Evolutionary conservation across 2,113 vertebrate species (phyloP), one percentile per base, ranked within the genome.

Genomic region (Grallaria varia): DNA sequence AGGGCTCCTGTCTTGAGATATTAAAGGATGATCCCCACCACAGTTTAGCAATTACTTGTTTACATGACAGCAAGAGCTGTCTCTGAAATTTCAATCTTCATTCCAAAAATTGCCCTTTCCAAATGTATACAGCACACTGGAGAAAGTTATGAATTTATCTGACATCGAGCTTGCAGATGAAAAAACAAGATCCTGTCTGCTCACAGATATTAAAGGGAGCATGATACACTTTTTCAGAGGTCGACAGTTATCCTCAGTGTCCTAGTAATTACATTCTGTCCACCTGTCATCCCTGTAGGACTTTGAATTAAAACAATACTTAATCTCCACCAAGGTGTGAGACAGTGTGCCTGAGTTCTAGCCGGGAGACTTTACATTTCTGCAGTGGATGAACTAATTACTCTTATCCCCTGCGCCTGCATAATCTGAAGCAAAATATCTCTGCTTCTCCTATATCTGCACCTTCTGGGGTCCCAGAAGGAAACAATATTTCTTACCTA

Each of bases 271-370:
- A 83, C n/a, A 72, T 90, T 95, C 75, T 68, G 79, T 91, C 72
- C 82, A 83, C 81, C 71, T 91, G 88, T 40, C 82, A 90, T 88
- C 75, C 60, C 75, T 64, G 67, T 52, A 67, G 82, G 55, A 15
- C 60, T 93, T 72, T 16, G 2, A 86, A 95, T 95, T 95, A 92
- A 96, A 94, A 95, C 68, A 93, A 83, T 49, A 55, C 78, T 90
- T 93, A 86, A 93, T 92, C 79, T 90, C 59, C 60, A 74, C 87
- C 80, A 92, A 83, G 64, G 58, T 60, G 63, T 80, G 55, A 85
- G 35, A 75, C 72, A 60, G 55, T 80, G 17, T 88, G 56, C 56
- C 49, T 37, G 28, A 88, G 52, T 44, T 85, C 79, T 76, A 95
- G 82, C 27, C 73, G 74, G 60, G 27, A 88, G 75, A 93, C 33